phyloP scores from a whole-genome alignment of 1,140 invertebrate species.

The Philopotamus ludificatus region DNA sequence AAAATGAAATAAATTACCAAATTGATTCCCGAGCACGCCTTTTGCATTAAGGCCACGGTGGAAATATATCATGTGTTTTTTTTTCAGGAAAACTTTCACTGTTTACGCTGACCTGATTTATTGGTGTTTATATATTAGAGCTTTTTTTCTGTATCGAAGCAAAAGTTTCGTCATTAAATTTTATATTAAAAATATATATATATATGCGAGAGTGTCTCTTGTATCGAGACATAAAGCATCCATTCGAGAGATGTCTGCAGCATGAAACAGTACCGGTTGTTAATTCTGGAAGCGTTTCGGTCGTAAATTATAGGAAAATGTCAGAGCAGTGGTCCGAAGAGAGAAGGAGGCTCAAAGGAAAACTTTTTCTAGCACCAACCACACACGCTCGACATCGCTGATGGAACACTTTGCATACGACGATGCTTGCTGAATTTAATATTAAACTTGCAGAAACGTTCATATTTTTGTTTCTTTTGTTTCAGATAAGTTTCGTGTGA shows the following conservation, averaged over 20 bases:
- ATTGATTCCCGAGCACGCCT: constrained; percentile 38
- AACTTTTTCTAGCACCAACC: constrained; percentile 31
- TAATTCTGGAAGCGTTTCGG: constrained; percentile 38
- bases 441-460: no score
- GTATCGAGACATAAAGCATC: constrained; percentile 28
- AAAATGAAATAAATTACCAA: constrained; percentile 26
- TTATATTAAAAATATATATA: not conserved
- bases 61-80: constrained; percentile 35
- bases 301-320: constrained; percentile 42
- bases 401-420: not conserved
- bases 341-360: constrained; percentile 30
- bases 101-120: constrained; percentile 29
- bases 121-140: constrained; percentile 33
- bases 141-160: constrained; percentile 11
- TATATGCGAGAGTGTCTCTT: constrained; percentile 6
- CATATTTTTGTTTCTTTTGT: no score
- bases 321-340: constrained; percentile 25
- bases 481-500: no score
- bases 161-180: not conserved
- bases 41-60: constrained; percentile 28
- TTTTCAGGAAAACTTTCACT: constrained; percentile 36
- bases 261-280: constrained; percentile 31
- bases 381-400: not conserved
- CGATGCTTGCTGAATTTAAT: not conserved
- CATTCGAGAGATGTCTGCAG: constrained; percentile 30